phyloP scores from a whole-genome alignment of 2,888 invertebrate species.

The Acrobasis suavella region DNA sequence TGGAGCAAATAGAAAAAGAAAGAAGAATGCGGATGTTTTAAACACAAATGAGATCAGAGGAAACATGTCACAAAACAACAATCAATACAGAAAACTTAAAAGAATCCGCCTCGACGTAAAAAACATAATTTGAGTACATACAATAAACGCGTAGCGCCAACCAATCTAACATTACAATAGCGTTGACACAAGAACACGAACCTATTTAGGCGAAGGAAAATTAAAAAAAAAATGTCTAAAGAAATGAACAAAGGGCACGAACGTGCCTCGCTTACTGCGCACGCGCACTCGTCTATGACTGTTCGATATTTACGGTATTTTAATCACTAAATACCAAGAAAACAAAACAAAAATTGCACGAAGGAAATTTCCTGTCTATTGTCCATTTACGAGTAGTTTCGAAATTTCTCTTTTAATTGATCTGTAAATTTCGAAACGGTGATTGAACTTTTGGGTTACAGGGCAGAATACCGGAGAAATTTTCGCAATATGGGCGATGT shows the following conservation, averaged over 20 bases:
- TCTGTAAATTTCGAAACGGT: slow-evolving; percentile 10
- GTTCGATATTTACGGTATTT: slow-evolving; percentile 41
- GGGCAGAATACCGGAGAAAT: slow-evolving; percentile 19
- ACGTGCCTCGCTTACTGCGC: slow-evolving; percentile 59
- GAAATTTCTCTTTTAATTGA: slow-evolving; percentile 14
- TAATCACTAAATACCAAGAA: slow-evolving; percentile 34
- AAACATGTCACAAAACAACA: slow-evolving; percentile 47
- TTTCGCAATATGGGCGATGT: not conserved
- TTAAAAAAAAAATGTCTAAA: slow-evolving; percentile 47
- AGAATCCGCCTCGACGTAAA: slow-evolving; percentile 40
- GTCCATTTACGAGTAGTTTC: slow-evolving; percentile 1
- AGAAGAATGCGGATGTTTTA: slow-evolving; percentile 3
- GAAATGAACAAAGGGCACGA: slow-evolving; percentile 61
- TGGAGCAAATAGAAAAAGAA: not conserved
- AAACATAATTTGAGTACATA: slow-evolving; percentile 48
- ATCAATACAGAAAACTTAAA: slow-evolving; percentile 36
- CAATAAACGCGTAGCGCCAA: slow-evolving; percentile 52
- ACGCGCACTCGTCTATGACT: slow-evolving; percentile 48
- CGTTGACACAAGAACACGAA: slow-evolving; percentile 53
- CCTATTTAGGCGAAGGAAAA: slow-evolving; percentile 49
- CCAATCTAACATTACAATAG: slow-evolving; percentile 64
- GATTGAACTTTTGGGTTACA: slow-evolving; percentile 15
- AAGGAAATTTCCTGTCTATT: slow-evolving; percentile 27
- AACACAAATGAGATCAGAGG: slow-evolving; percentile 8
- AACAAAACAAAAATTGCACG: slow-evolving; percentile 29